Evolutionary conservation across 2,888 invertebrate genomes (phyloP), one percentile per base, ranked within the genome.

Genomic region (Holacanthella duospinosa): DNA sequence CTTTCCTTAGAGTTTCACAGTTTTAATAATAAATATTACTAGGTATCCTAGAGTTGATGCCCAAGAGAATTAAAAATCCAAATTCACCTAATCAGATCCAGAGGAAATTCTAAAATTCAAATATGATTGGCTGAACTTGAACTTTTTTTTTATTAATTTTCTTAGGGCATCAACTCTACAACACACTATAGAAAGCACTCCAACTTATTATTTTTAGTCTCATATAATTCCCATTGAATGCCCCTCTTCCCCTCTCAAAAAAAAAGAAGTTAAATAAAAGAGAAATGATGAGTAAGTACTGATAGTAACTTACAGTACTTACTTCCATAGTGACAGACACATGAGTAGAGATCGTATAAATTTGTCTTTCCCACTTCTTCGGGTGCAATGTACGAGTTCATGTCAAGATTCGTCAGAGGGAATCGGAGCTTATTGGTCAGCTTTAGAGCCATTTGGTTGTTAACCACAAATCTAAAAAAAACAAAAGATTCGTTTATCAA

Each of bases 291-390:
- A 21, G n/a, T 53, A 24, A n/a, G 9, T n/a, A 53, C 21, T 53
- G 9, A 60, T 60, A 27, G n/a, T 54, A 48, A 26, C 27, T 24
- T 25, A 25, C 43, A 48, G 16, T 43, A 27, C 75, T 74, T 75
- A 84, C 84, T 83, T 77, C 85, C 85, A 75, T 82, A 82, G 74
- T 85, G 85, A 74, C 84, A 84, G 43, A 85, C 82, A 67, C 82
- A 82, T 54, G 83, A 82, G 73, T 84, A 83, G 9, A 85, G 78
- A 75, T 84, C 82, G 74, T 84, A 85, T 28, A 63, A 48, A 16
- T 63, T 64, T 21, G 63, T 65, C 29, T 68, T 63, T 12, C 66
- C 64, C 27, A 62, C 62, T 61, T 76, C 76, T 54, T 74, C 74
- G 43, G 77, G 78, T 9, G 78, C 77, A 59, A 78, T 75, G 63